Conservation (phyloP, 2,797 vertebrate genomes). For the Alca torda region DNA sequence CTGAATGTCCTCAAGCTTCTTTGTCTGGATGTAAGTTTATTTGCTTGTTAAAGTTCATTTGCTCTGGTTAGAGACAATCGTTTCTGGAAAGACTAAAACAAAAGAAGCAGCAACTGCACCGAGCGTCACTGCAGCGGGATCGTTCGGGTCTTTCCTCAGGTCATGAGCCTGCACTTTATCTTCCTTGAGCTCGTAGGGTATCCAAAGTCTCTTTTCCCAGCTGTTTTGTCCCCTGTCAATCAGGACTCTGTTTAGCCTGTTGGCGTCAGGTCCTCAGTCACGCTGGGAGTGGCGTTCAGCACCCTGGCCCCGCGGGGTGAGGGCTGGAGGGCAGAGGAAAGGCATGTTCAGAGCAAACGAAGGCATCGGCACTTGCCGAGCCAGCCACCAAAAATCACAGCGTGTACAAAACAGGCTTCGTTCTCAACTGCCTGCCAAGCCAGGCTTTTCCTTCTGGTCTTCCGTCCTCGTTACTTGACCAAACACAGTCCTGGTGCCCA, state of each 20-base stretch:
- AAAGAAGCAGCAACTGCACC: neutral
- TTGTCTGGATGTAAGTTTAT: neutral
- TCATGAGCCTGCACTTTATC: neutral
- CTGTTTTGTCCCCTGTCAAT: neutral
- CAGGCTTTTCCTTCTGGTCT: neutral
- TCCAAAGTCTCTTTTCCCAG: neutral
- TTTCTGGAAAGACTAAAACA: neutral
- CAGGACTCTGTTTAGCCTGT: neutral
- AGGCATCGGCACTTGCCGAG: neutral
- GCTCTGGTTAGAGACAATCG: neutral
- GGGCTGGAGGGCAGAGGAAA: neutral
- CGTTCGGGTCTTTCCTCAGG: neutral
- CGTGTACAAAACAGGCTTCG: neutral
- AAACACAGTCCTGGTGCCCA: neutral
- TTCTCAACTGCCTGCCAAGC: neutral
- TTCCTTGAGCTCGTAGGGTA: neutral
- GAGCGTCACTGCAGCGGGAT: neutral
- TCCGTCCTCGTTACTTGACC: neutral
- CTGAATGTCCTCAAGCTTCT: neutral
- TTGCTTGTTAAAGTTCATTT: neutral
- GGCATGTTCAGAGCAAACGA: fast-evolving
- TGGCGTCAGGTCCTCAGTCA: neutral
- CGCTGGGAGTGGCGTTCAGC: neutral
- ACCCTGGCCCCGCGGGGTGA: fast-evolving
- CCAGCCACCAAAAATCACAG: neutral